Base-by-base conservation (phyloP, 2,888 invertebrate species). In the Phania funesta region DNA sequence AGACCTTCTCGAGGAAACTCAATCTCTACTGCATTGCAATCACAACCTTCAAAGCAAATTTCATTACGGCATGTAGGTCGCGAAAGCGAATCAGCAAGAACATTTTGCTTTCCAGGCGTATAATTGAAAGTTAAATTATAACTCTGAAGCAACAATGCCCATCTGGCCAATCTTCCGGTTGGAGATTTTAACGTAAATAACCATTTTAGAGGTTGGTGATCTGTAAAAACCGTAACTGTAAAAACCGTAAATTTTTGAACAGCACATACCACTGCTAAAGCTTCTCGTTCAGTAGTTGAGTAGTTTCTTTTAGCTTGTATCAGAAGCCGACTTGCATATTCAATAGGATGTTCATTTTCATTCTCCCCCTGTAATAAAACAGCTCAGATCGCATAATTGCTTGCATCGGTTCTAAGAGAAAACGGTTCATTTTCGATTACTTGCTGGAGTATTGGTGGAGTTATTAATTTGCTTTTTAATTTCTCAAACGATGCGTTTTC, bases 201-300 rank as follows among this genome's bases (percentile, higher is more conserved):
- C n/a, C n/a, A n/a, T n/a, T n/a, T n/a, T n/a, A 84, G 3, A 91
- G 77, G 32, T 91, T 86, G 76, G 87, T 91, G 3, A 86, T 80
- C 80, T 91, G 90, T 1, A 92, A 73, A 9, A 85, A 76, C 7
- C 92, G 50, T 0, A 90, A 89, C 92, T 92, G 92, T 44, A n/a
- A n/a, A n/a, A n/a, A n/a, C 92, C 81, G 0, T 89, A 89, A 0
- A 92, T 80, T 41, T 91, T 22, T 24, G n/a, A n/a, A 6, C 24
- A 13, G 50, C 8, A 13, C 24, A 26, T n/a, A 24, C 50, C 2
- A 50, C 24, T 4, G 50, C 50, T n/a, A 50, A 26, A 6, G 24
- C 13, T 50, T 50, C 50, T 2, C 24, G 13, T 24, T 50, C 26
- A n/a, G 24, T 50, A 1, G 50, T 50, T 1, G 50, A 50, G 20